A percentile compares a stretch with the other conserved stretches of the same genome.
Conservation (phyloP, 2,797 vertebrate species). For the Clarias laeviceps region DNA sequence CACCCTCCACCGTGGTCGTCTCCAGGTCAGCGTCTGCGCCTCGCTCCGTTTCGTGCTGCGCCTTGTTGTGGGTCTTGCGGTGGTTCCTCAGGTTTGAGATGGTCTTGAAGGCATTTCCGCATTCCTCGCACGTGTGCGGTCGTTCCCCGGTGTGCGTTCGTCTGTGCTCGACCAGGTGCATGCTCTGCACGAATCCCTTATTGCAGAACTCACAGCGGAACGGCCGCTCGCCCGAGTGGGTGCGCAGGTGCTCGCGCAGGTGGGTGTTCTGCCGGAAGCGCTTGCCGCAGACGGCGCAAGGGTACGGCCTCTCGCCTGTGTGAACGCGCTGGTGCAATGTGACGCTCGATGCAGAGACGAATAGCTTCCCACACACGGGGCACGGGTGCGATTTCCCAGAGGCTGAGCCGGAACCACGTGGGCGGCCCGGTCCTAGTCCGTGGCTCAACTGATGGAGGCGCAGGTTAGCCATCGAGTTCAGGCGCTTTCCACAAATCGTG, state of each 20-base stretch:
- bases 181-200: conserved; percentile 78
- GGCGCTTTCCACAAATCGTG: conserved; percentile 78
- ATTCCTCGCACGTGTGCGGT: conserved; percentile 73
- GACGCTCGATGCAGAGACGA: conserved; percentile 80
- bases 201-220: conserved; percentile 75
- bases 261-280: conserved; percentile 87
- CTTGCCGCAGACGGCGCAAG: conserved; percentile 83
- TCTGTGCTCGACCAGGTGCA: conserved; percentile 79
- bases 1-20: conserved; percentile 23
- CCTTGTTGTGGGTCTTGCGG: conserved; percentile 73
- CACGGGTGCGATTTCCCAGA: conserved; percentile 75
- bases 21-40: conserved; percentile 37
- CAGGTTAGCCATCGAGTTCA: conserved; percentile 80
- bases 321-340: conserved; percentile 83
- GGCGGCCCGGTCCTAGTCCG: conserved; percentile 52
- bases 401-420: conserved; percentile 52
- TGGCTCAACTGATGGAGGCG: conserved; percentile 79
- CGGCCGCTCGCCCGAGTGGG: conserved; percentile 79
- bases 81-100: conserved; percentile 83
- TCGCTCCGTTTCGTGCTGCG: conserved; percentile 63
- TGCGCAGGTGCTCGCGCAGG: conserved; percentile 85
- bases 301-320: conserved; percentile 86
- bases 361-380: conserved; percentile 78
- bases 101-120: conserved; percentile 81
- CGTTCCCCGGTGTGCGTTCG: conserved; percentile 78